Base-by-base conservation (phyloP, 1,140 invertebrate species). In the Drosophila prosaltans region DNA sequence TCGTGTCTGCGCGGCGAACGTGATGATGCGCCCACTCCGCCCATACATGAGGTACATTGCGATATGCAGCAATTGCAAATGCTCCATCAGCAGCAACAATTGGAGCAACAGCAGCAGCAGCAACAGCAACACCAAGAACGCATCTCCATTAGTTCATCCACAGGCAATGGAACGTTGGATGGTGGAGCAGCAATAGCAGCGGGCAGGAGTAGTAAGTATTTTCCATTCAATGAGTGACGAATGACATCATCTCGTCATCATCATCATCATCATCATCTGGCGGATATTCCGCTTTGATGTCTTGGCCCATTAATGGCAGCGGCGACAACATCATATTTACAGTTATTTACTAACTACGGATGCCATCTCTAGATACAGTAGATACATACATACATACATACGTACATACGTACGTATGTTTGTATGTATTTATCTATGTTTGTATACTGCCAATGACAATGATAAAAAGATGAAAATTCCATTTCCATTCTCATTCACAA, bases 1-100 rank as follows among this genome's bases (percentile, higher is more conserved):
- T 92, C 91, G 30, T 92, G 91, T 78, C 65, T 92, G 65, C 78
- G 91, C 8, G 91, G 91, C 21, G 91, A 92, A 68, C 86, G 91
- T 51, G 91, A 92, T 61, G 91, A 92, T 66, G 84, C 84, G 1
- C 84, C 84, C 30, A 88, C 84, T 4, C 82, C 82, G 45, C 83
- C 86, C 58, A 76, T 85, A 3, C 74, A 86, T 9, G 89, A 91
- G 58, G 83, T 86, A 21, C 80, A 88, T 71, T 81, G 85, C 58
- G 90, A 91, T 30, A 51, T 90, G 45, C 80, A 86, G 59, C 80
- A 78, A 58, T 40, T 77, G 65, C 89, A 88, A 41, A 26, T 84
- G 73, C 64, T 72, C 30, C 82, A 83, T 5, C 80, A 80, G 9
- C 83, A 83, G 7, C 81, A 81, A 0, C 81, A 74, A 6, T 71